Percentiles rank a stretch among this genome's conserved stretches.
Evolutionary conservation across 2,888 invertebrate genomes (phyloP).

Genomic region (Dorcus hopei): DNA sequence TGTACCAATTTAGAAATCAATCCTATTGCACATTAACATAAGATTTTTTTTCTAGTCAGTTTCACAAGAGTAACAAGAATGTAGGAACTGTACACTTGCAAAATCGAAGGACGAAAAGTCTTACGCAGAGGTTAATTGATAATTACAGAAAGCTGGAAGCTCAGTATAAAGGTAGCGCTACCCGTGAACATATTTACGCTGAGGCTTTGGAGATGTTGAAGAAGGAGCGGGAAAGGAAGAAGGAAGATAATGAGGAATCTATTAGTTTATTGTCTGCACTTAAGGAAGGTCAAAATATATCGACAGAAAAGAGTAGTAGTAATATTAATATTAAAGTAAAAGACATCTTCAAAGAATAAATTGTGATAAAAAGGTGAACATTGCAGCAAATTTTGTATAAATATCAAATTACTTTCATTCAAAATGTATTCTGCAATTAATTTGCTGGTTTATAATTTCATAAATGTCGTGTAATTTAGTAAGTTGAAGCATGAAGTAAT

Average conservation of each 20-base stretch:
- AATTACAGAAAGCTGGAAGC: constrained; percentile 59
- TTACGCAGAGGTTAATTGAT: constrained; percentile 60
- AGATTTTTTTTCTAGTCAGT: constrained; percentile 55
- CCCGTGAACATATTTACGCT: constrained; percentile 54
- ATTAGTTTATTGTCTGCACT: constrained; percentile 36
- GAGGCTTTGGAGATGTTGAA: constrained; percentile 50
- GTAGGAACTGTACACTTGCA: constrained; percentile 56
- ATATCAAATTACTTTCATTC: too few species aligned
- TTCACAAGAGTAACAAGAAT: constrained; percentile 60
- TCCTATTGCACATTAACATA: not conserved
- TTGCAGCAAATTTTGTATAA: too few species aligned
- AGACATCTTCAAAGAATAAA: constrained; percentile 44
- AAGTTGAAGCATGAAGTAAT: too few species aligned
- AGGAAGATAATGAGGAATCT: constrained; percentile 25
- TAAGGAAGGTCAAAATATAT: constrained; percentile 34
- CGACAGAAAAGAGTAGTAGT: constrained; percentile 7
- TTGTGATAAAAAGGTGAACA: not conserved
- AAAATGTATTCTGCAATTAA: too few species aligned
- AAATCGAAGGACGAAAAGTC: constrained; percentile 53
- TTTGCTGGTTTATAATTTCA: too few species aligned
- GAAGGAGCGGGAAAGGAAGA: constrained; percentile 31
- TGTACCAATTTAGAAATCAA: not conserved
- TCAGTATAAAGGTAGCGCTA: constrained; percentile 51
- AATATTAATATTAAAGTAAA: constrained; percentile 28
- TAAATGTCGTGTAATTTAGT: too few species aligned